Base-by-base conservation (phyloP, 1,140 invertebrate species). In the Ceratina calcarata region DNA sequence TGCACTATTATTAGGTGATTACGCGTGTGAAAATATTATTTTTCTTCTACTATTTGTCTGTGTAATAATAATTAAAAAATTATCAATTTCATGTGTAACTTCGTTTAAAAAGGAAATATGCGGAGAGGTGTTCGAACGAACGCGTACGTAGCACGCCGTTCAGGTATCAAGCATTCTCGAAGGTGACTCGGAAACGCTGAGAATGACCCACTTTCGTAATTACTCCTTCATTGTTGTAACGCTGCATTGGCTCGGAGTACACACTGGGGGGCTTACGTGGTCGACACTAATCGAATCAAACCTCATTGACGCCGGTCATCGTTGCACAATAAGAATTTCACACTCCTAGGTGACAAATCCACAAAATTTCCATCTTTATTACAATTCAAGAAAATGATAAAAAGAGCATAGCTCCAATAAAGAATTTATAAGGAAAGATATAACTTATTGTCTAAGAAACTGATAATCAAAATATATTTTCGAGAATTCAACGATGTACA, bases 181-280 rank as follows among this genome's bases (percentile, higher is more conserved):
- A 84, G 72, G 60, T 73, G 60, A 32, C 64, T 67, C 67, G 60
- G 74, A 82, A 76, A 66, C 68, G 45, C 37, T 67, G 61, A 61
- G 62, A 74, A 71, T 55, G 84, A 65, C 84, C 84, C 58, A 85
- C 83, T 86, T 86, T 82, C 65, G 49, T 78, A 80, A 86, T 85
- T 80, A 80, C 60, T 67, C 80, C 16, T 67, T 82, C 83, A 74
- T 85, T 86, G 79, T 80, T 75, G 78, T 65, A 66, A 68, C 74
- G 60, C n/a, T 51, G 20, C 53, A 55, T 71, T 20, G 53, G 71
- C 64, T 71, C 45, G 15, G 65, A 65, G 73, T 77, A 24, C 49
- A 49, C 55, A 49, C 60, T 49, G 1, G 64, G 1, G 64, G 70
- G 55, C 82, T 74, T 73, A 65, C 66, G 82, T 70, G 67, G 45